Evolutionary conservation across 2,888 invertebrate genomes (phyloP).

Genomic region (Epinotia nisella): DNA sequence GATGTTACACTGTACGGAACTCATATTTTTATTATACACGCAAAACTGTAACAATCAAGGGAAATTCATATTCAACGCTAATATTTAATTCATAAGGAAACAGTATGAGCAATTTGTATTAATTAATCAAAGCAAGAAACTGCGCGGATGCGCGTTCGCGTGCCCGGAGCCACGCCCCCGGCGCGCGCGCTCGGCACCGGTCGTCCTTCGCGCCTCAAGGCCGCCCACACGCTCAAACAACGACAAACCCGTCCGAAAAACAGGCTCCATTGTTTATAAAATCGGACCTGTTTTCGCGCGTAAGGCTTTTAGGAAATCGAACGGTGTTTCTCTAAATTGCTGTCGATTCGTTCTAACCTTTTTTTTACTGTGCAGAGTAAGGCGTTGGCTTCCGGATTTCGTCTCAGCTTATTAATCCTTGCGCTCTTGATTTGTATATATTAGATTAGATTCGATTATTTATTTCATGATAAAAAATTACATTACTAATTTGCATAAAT

Average conservation of each 20-base stretch:
- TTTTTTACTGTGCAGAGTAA: neutral
- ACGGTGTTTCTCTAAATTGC: conserved; percentile 33
- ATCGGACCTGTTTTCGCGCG: conserved; percentile 32
- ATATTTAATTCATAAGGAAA: conserved; percentile 37
- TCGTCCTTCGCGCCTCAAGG: conserved; percentile 78
- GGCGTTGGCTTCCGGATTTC: neutral
- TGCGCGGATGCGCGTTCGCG: conserved; percentile 55
- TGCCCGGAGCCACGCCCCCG: conserved; percentile 62
- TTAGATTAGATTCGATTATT: too few relatives aligned
- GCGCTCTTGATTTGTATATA: neutral
- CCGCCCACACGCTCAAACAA: conserved; percentile 70
- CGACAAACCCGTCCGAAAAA: conserved; percentile 63
- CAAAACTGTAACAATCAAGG: conserved; percentile 5
- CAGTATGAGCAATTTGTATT: conserved; percentile 33
- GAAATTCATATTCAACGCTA: neutral
- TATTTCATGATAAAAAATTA: too few relatives aligned
- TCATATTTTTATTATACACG: neutral
- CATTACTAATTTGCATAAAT: too few relatives aligned
- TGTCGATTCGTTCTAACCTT: neutral
- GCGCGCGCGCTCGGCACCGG: conserved; percentile 55
- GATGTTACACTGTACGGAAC: neutral
- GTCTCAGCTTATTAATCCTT: neutral
- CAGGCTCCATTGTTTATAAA: conserved; percentile 44
- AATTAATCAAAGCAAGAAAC: conserved; percentile 45
- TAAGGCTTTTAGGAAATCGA: conserved; percentile 33